Percentiles rank a stretch among this genome's conserved stretches.
phyloP scores from a whole-genome alignment of 2,888 invertebrate species.

The Microctonus brassicae region DNA sequence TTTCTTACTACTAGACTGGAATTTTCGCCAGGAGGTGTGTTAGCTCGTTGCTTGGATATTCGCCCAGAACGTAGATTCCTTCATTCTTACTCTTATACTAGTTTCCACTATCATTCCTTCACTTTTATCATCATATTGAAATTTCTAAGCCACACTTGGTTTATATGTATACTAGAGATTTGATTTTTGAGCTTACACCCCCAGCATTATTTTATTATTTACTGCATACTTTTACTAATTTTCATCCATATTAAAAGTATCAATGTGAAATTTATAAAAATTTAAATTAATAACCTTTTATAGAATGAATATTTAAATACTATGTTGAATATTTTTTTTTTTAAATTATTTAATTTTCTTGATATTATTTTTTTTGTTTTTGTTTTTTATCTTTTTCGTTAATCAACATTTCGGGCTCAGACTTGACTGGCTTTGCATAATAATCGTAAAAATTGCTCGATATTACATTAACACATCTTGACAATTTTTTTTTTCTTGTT shows the following conservation, averaged over 20 bases:
- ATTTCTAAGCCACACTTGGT: neutral
- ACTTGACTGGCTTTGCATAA: too few relatives aligned
- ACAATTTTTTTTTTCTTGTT: neutral
- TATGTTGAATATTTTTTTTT: too few relatives aligned
- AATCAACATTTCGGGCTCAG: neutral
- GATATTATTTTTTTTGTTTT: too few relatives aligned
- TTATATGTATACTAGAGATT: neutral
- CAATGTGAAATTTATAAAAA: too few relatives aligned
- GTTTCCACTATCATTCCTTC: neutral
- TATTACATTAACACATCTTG: neutral
- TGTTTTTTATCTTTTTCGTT: too few relatives aligned
- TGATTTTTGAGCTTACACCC: neutral
- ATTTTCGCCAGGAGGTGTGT: constrained; percentile 21
- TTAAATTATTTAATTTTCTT: too few relatives aligned
- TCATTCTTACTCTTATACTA: constrained; percentile 2
- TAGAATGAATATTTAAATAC: too few relatives aligned
- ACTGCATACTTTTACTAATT: neutral
- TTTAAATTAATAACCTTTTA: too few relatives aligned
- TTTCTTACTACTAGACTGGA: constrained; percentile 6
- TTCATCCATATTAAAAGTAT: too few relatives aligned
- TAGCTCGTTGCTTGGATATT: constrained; percentile 20
- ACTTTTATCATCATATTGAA: neutral
- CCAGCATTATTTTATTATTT: neutral
- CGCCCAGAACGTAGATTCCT: constrained; percentile 23
- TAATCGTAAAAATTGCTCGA: neutral